A percentile compares a stretch with the other conserved stretches of the same genome.
Evolutionary conservation across 2,888 invertebrate species (phyloP).

Genomic region (Acronicta alni): DNA sequence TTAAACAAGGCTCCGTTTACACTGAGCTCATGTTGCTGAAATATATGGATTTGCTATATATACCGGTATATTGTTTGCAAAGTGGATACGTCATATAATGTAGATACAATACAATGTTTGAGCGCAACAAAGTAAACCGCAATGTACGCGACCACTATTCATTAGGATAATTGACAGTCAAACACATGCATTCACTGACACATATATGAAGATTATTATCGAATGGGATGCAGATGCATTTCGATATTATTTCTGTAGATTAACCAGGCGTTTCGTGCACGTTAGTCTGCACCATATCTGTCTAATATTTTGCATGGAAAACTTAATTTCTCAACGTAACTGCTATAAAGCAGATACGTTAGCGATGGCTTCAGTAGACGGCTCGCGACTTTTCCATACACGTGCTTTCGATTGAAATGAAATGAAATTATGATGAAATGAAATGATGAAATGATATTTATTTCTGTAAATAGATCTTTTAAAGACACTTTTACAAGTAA

Average conservation of each 20-base stretch:
- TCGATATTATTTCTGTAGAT: not conserved
- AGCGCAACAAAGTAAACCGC: conserved; percentile 73
- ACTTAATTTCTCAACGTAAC: no score
- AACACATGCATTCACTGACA: conserved; percentile 65
- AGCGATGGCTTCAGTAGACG: no score
- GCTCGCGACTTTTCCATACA: no score
- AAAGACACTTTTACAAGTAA: no score
- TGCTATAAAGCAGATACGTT: no score
- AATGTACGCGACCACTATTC: conserved; percentile 62
- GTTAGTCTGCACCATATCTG: no score
- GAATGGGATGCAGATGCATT: not conserved
- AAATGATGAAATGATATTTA: no score
- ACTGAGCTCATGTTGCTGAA: conserved; percentile 13
- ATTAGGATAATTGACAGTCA: conserved; percentile 78
- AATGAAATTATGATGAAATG: no score
- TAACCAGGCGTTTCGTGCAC: no score
- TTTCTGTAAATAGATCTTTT: no score
- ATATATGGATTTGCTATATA: conserved; percentile 22
- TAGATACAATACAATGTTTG: conserved; percentile 62
- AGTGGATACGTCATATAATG: conserved; percentile 44
- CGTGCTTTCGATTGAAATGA: no score
- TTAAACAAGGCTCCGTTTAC: conserved; percentile 43
- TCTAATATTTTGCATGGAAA: no score
- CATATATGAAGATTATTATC: conserved; percentile 25
- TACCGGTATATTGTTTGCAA: conserved; percentile 45